phyloP scores from a whole-genome alignment of 2,888 invertebrate genomes.

The Meiosimyza platycephala region DNA sequence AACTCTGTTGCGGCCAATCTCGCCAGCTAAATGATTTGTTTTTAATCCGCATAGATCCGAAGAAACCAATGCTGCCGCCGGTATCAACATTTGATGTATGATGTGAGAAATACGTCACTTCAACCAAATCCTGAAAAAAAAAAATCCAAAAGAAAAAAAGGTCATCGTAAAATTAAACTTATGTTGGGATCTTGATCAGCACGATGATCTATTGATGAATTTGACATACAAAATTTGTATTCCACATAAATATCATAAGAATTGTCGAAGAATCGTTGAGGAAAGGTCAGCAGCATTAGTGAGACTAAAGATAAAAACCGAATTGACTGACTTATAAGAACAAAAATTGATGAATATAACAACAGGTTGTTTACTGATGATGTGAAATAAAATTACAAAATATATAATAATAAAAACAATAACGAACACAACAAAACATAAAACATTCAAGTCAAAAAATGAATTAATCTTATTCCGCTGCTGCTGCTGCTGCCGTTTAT shows the following conservation, averaged over 20 bases:
- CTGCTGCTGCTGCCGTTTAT: constrained; percentile 26
- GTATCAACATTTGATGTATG: constrained; percentile 10
- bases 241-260: constrained; percentile 11
- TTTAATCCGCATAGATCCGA: constrained; percentile 27
- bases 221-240: constrained; percentile 39
- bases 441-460: constrained; percentile 46
- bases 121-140: background rate
- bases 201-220: constrained; percentile 48
- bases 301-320: no score
- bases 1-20: constrained; percentile 26
- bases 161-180: background rate
- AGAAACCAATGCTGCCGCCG: background rate
- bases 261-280: background rate
- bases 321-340: no score
- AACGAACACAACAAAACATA: constrained; percentile 18
- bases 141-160: background rate
- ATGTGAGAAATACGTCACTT: constrained; percentile 29
- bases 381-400: constrained; percentile 41
- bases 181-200: constrained; percentile 10
- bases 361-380: constrained; percentile 53
- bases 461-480: constrained; percentile 50
- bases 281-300: constrained; percentile 17
- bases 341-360: constrained; percentile 25
- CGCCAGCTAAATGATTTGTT: constrained; percentile 13
- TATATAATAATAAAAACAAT: background rate